Base-by-base conservation (phyloP, 2,113 vertebrate genomes). In the Poecile atricapillus region DNA sequence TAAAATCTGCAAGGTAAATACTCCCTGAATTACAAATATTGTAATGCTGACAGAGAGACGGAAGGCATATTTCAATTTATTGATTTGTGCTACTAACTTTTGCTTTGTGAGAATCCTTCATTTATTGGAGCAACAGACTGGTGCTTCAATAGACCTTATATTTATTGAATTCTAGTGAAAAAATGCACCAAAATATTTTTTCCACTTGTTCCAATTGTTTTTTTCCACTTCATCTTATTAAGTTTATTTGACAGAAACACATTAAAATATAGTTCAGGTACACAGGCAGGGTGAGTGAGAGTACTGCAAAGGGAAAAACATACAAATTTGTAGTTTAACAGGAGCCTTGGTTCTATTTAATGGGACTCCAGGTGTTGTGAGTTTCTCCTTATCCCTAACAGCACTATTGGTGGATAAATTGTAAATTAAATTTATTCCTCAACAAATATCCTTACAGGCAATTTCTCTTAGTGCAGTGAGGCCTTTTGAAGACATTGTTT, bases 41-140 rank as follows among this genome's bases (percentile, higher is more conserved):
- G 22, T 56, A 69, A 82, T 91, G 78, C 35, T 93, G 33, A 94
- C 60, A 83, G 80, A 78, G 43, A 64, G 25, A 73, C 13, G 81
- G 35, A 94, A 93, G 75, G 33, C 31, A 33, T 92, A 93, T 82
- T 93, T 86, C 30, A 84, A 7, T 77, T 27, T 90, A 97, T 90
- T 94, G 85, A 94, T 96, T 97, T 94, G n/a, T 83, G 55, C 76
- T 77, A 76, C 50, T 94, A 93, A 93, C 35, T 13, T 91, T 81
- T 89, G 47, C 21, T 94, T 90, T 76, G 71, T 15, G 39, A 84
- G 7, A 76, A 71, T 62, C 89, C 58, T 93, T 96, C 41, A 91
- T 95, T 97, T 92, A 68, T 95, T 80, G 93, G 59, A 95, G 85
- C 35, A 97, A 78, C 30, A 59, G 47, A 77, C 49, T 69, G 8